Base-by-base conservation (phyloP, 2,888 invertebrate genomes). In the Drosophila paramelanica region DNA sequence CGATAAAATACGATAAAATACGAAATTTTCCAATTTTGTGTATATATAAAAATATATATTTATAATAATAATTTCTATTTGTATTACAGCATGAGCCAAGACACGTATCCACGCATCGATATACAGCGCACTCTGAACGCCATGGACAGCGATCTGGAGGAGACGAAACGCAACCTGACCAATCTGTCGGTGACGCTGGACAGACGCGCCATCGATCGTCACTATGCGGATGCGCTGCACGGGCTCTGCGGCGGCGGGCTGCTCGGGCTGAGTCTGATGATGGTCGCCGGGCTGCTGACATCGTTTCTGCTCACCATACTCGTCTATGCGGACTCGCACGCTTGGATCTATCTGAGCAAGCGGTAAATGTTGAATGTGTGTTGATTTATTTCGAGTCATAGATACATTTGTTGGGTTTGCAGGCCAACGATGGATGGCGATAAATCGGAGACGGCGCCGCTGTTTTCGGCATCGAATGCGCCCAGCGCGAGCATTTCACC, bases 291-390 rank as follows among this genome's bases (percentile, higher is more conserved):
- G 20, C 94, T 97, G 36, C 94, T 96, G 31, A 96, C 98, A 55
- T 98, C 98, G 25, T 94, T 98, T 80, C 94, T 98, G 81, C 96
- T 98, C 92, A 98, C 98, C 0, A 95, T 98, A 58, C 95, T 98
- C 45, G 98, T 98, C 52, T 97, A 98, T 93, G 96, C 98, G 62
- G 98, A 98, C 91, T 98, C 98, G 7, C 98, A 98, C 91, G 98
- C 98, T 31, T 98, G 98, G 98, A 98, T 98, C 90, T 98, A 98
- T 92, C 96, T 98, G 78, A 96, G 96, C 90, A 97, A 97, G 92
- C 96, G 96, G 98, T 98, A 92, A 93, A 73, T 23, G 23, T 23
- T 23, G 4, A 23, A 23, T 3, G 23, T 3, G 23, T 23, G 23
- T 4, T 4, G 4, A 23, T 23, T 23, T 23, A 23, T 23, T 23